Base-by-base conservation (phyloP, 2,113 vertebrate genomes). In the Perognathus longimembris region DNA sequence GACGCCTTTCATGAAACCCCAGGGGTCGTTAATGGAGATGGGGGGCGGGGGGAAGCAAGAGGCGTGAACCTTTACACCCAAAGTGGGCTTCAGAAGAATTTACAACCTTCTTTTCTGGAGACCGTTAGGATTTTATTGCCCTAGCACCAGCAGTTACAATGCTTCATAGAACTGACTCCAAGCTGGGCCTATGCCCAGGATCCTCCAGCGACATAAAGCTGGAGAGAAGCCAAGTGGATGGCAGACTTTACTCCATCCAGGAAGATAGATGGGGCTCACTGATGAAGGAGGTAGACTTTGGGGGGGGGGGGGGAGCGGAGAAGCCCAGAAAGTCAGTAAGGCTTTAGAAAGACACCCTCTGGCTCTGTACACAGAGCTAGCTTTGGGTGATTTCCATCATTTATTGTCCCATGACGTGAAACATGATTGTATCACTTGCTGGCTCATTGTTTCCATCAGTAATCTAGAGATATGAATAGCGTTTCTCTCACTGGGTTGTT, bases 41-140 rank as follows among this genome's bases (percentile, higher is more conserved):
- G 85, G 73, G 73, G 66, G 6, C 36, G 36, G 67, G 75, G 85
- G 17, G 34, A 57, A 64, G 61, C 61, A 78, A 70, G 78, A 89
- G 93, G 76, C 75, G 45, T 42, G 92, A 93, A 96, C 96, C 96
- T 98, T 98, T 98, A 98, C 97, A 97, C 97, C 95, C 97, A 42
- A 96, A 95, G 95, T 96, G 95, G 95, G 96, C 96, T 97, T 98
- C 96, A 96, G 97, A 97, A 98, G 98, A 98, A 98, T 98, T 98
- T 98, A 98, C 94, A 97, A 96, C 97, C 84, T 30, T 97, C 95
- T 97, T 98, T 98, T 97, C 97, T 97, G 94, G 96, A 97, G 97
- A 98, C 96, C 81, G 69, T 97, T 98, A 98, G 97, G 97, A 94
- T 98, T 98, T 98, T 98, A 98, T 94, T 97, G 97, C 96, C 96